A percentile compares a stretch with the other conserved stretches of the same genome.
These are phyloP conservation scores for Mystacornis crossleyi DNA, from an alignment of 2,113 vertebrate species.

Conservation along the genomic window DNA sequence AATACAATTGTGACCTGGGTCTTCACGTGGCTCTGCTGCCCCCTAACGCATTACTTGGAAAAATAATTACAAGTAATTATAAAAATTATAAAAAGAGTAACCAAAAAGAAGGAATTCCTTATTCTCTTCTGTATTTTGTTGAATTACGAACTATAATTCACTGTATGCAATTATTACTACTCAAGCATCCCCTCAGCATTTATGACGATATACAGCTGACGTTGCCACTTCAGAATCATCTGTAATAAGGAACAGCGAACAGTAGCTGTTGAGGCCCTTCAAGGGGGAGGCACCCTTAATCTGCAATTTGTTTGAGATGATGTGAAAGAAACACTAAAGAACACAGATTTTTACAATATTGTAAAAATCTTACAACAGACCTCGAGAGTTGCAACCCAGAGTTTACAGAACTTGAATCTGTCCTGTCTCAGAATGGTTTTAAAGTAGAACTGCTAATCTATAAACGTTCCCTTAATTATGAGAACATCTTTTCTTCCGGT, in stretches of 20 bases:
- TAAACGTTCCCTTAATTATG: background rate
- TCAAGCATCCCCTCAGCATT: background rate
- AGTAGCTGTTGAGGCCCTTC: background rate
- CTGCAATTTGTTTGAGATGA: background rate
- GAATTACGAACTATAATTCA: background rate
- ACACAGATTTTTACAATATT: background rate
- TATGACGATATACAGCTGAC: background rate
- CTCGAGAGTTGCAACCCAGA: background rate
- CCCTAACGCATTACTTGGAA: conserved; percentile 8
- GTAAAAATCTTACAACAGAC: background rate
- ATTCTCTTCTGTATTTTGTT: background rate
- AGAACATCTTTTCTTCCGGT: background rate
- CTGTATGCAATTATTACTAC: background rate
- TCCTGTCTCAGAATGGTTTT: background rate
- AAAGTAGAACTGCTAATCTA: background rate
- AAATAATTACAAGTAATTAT: background rate
- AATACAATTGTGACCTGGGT: background rate
- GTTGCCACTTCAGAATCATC: background rate
- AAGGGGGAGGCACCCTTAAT: background rate
- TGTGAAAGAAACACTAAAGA: background rate
- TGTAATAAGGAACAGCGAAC: background rate
- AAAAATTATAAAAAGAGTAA: background rate
- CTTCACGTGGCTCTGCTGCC: conserved; percentile 26
- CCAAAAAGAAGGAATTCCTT: background rate
- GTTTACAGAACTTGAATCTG: background rate